Conservation (phyloP, 2,888 invertebrate genomes). For the Augochlorella aurata region DNA sequence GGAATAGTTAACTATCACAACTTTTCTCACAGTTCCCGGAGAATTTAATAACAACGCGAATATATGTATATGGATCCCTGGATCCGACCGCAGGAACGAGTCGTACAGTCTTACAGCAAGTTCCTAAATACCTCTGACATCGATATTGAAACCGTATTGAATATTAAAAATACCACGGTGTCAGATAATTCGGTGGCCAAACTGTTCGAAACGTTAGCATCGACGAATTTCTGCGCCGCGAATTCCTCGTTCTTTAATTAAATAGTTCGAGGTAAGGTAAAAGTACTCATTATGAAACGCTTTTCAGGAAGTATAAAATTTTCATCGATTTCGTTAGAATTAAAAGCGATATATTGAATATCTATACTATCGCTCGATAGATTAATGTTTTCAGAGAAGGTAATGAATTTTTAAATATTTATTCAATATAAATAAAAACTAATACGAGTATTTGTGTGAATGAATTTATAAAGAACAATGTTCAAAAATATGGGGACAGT, state of each 20-base stretch:
- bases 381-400: too few species aligned
- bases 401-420: too few species aligned
- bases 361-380: too few species aligned
- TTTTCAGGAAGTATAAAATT: too few species aligned
- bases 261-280: too few species aligned
- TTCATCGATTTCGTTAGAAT: too few species aligned
- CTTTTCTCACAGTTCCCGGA: constrained; percentile 24
- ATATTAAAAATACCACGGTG: constrained; percentile 2
- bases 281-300: too few species aligned
- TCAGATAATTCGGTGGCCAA: not conserved
- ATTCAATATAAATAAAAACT: too few species aligned
- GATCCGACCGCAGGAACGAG: constrained; percentile 8
- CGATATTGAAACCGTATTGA: not conserved
- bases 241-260: not conserved
- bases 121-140: constrained; percentile 17
- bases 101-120: constrained; percentile 17
- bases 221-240: not conserved
- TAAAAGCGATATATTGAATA: too few species aligned
- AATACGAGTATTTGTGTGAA: too few species aligned
- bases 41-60: constrained; percentile 39
- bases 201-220: not conserved
- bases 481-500: too few species aligned
- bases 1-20: constrained; percentile 29
- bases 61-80: not conserved
- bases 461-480: too few species aligned